Evolutionary conservation across 2,113 vertebrate genomes (phyloP).

Genomic region (Rhineura floridana): DNA sequence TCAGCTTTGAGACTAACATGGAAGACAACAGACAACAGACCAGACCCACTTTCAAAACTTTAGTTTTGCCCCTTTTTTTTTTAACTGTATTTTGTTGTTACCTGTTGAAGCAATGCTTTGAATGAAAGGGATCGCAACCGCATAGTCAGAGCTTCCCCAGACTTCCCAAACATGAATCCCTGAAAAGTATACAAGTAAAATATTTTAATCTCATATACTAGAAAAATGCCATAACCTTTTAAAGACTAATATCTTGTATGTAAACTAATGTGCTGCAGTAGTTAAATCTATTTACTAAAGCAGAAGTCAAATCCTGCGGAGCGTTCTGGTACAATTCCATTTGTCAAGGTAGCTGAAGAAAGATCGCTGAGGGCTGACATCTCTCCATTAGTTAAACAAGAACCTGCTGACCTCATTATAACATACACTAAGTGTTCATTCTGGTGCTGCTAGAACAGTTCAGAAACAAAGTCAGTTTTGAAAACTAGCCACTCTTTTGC

Average conservation of each 20-base stretch:
- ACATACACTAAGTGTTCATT: background rate
- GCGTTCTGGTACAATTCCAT: background rate
- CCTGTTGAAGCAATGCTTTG: slow-evolving; percentile 76
- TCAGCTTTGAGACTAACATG: background rate
- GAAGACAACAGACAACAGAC: background rate
- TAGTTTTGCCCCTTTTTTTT: background rate
- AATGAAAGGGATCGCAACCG: slow-evolving; percentile 75
- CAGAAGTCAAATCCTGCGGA: background rate
- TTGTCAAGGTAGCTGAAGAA: background rate
- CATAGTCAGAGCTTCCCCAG: slow-evolving; percentile 75
- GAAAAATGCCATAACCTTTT: background rate
- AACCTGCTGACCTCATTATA: background rate
- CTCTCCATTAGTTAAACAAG: background rate
- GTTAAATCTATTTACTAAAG: background rate
- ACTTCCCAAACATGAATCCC: slow-evolving; percentile 81
- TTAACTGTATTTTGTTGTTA: slow-evolving; percentile 41
- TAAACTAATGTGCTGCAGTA: too few species aligned
- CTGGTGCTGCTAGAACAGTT: too few species aligned
- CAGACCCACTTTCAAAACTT: background rate
- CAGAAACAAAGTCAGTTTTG: too few species aligned
- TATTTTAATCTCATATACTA: background rate
- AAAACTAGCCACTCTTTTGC: too few species aligned
- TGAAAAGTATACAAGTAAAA: slow-evolving; percentile 31
- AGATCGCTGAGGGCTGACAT: background rate
- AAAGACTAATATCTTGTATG: background rate